Percentiles rank a stretch among this genome's conserved stretches.
Evolutionary conservation across 2,113 vertebrate species (phyloP).

Genomic region (Opisthocomus hoazin): DNA sequence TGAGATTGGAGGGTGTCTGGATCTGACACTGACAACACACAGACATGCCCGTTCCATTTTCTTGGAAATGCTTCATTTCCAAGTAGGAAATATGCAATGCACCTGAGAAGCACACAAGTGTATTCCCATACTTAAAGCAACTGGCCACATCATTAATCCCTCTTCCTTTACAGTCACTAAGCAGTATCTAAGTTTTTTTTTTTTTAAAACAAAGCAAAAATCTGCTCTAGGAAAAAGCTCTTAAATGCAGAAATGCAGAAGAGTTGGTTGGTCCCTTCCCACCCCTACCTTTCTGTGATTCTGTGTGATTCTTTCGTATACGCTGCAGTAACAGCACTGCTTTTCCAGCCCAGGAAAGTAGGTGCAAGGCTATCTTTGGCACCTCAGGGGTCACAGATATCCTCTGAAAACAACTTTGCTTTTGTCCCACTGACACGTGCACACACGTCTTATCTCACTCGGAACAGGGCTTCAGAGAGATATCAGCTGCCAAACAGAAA

Average conservation of each 20-base stretch:
- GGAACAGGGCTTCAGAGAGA: neutral
- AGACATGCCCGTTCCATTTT: neutral
- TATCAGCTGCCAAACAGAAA: neutral
- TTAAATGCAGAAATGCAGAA: neutral
- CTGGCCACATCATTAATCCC: neutral
- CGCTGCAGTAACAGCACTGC: neutral
- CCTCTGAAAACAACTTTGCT: neutral
- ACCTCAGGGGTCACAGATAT: neutral
- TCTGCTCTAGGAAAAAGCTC: neutral
- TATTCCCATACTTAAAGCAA: neutral
- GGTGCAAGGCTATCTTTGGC: neutral
- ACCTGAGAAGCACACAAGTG: neutral
- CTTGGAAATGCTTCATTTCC: too few species aligned
- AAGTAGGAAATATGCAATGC: neutral
- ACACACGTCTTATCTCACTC: neutral
- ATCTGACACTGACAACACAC: neutral
- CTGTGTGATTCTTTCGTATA: accelerated
- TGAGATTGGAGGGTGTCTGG: neutral
- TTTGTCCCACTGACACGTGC: neutral
- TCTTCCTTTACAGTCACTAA: neutral
- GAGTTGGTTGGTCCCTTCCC: too few species aligned
- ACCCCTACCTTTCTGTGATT: too few species aligned
- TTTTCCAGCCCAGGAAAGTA: neutral
- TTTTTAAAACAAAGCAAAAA: neutral
- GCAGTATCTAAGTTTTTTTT: neutral